Conservation (phyloP, 2,888 invertebrate genomes). For the Cephus nigrinus region DNA sequence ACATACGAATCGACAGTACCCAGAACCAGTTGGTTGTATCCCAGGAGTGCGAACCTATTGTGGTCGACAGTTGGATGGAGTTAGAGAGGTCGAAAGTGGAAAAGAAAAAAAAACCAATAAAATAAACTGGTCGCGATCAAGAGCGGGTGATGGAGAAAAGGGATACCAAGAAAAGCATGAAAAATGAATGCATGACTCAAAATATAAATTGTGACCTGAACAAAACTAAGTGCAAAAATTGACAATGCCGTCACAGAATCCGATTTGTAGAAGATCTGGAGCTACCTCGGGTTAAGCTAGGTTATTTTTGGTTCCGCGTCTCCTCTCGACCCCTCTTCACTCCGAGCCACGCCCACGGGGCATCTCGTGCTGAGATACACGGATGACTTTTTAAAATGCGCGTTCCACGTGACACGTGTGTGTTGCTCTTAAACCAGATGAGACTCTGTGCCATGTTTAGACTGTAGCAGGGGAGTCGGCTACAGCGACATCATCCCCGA, state of each 20-base stretch:
- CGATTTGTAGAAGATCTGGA: too few relatives aligned
- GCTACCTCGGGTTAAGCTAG: slow-evolving; percentile 20
- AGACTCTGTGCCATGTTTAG: slow-evolving; percentile 35
- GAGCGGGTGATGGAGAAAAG: too few relatives aligned
- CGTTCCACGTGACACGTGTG: background rate
- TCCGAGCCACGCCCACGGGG: too few relatives aligned
- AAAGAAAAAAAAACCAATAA: background rate
- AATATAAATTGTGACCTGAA: too few relatives aligned
- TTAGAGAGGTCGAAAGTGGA: background rate
- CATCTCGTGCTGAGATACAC: too few relatives aligned
- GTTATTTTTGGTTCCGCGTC: slow-evolving; percentile 40
- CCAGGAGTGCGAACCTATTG: slow-evolving; percentile 10
- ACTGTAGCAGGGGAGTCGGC: background rate
- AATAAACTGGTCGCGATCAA: background rate
- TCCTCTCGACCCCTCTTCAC: too few relatives aligned
- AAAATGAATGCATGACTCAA: too few relatives aligned
- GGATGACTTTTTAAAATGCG: background rate
- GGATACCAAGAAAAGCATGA: too few relatives aligned
- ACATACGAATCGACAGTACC: slow-evolving; percentile 20
- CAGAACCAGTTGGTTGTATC: too few relatives aligned
- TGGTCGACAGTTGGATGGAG: slow-evolving; percentile 9
- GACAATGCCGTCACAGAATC: too few relatives aligned
- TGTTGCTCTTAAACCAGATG: slow-evolving; percentile 39
- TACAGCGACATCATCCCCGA: background rate
- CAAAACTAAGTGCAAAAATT: too few relatives aligned